A percentile compares a stretch with the other conserved stretches of the same genome.
Evolutionary conservation across 2,888 invertebrate genomes (phyloP).

Genomic region (Scaptodrosophila latifasciaeformis): DNA sequence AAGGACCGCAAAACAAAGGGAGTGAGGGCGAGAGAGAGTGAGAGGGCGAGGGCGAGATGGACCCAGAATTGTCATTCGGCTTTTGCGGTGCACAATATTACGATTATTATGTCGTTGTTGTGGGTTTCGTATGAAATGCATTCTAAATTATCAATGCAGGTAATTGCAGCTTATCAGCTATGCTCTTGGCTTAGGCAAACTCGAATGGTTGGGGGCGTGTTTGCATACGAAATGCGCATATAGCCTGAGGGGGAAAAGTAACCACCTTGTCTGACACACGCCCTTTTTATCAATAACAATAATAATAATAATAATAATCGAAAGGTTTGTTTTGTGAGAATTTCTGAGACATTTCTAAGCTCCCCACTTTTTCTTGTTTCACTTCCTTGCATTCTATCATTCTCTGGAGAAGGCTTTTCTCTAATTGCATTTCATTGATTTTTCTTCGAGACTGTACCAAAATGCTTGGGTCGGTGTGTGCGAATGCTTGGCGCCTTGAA

Average conservation of each 20-base stretch:
- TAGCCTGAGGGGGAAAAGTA: background rate
- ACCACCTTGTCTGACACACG: conserved; percentile 19
- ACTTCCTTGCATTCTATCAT: background rate
- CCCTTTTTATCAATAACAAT: conserved; percentile 48
- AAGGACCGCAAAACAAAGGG: conserved; percentile 4
- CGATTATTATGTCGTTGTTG: conserved; percentile 34
- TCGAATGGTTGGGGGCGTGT: background rate
- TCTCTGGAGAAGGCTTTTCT: conserved; percentile 45
- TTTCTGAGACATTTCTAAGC: too few species aligned
- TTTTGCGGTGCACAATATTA: conserved; percentile 52
- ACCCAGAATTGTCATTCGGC: conserved; percentile 56
- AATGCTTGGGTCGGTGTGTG: too few species aligned
- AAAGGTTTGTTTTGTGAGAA: too few species aligned
- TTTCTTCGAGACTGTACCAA: too few species aligned
- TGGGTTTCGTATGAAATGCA: conserved; percentile 46
- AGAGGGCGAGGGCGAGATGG: conserved; percentile 2
- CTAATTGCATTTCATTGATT: conserved; percentile 71
- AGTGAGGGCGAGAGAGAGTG: background rate
- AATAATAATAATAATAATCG: conserved; percentile 35
- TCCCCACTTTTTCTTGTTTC: background rate
- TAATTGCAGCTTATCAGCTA: conserved; percentile 69
- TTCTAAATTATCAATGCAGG: conserved; percentile 67
- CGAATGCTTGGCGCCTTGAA: conserved; percentile 6
- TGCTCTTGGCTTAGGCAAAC: conserved; percentile 52
- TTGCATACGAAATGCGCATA: too few species aligned